Conservation (phyloP, 1,140 invertebrate species). For the Drosophila lini region DNA sequence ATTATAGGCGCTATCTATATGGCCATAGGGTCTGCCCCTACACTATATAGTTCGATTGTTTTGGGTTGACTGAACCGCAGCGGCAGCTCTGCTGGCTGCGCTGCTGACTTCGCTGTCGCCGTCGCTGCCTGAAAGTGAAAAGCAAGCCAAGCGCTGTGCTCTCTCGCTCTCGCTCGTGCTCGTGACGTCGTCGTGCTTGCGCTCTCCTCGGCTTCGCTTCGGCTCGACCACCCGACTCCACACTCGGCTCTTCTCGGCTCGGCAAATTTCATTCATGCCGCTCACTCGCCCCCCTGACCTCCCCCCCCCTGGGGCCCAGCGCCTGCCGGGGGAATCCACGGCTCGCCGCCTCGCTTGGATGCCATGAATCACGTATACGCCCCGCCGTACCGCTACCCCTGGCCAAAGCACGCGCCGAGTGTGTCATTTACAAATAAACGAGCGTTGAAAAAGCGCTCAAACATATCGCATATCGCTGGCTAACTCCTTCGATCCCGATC, state of each 20-base stretch:
- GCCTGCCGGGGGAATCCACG: constrained; percentile 33
- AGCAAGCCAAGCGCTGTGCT: constrained; percentile 8
- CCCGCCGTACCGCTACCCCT: background rate
- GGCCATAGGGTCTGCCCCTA: background rate
- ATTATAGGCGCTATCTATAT: constrained; percentile 5
- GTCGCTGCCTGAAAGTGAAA: constrained; percentile 30
- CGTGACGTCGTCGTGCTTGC: constrained; percentile 16
- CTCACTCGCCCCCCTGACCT: background rate
- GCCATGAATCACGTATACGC: constrained; percentile 42
- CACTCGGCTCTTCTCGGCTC: background rate
- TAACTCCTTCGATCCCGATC: background rate
- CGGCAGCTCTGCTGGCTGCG: constrained; percentile 10
- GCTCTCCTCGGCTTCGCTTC: background rate
- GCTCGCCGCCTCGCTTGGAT: constrained; percentile 8
- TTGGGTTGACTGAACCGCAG: constrained; percentile 39
- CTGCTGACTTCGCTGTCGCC: background rate
- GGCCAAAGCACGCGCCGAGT: constrained; percentile 5
- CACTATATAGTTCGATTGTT: constrained; percentile 3
- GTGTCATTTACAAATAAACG: constrained; percentile 31
- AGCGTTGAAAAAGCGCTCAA: constrained; percentile 27
- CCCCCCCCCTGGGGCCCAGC: constrained; percentile 2
- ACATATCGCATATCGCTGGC: constrained; percentile 25
- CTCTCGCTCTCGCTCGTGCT: constrained; percentile 19
- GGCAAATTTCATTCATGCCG: constrained; percentile 67
- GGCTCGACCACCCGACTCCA: background rate